Base-by-base conservation (phyloP, 1,140 invertebrate genomes). In the Helicorthomorpha holstii region DNA sequence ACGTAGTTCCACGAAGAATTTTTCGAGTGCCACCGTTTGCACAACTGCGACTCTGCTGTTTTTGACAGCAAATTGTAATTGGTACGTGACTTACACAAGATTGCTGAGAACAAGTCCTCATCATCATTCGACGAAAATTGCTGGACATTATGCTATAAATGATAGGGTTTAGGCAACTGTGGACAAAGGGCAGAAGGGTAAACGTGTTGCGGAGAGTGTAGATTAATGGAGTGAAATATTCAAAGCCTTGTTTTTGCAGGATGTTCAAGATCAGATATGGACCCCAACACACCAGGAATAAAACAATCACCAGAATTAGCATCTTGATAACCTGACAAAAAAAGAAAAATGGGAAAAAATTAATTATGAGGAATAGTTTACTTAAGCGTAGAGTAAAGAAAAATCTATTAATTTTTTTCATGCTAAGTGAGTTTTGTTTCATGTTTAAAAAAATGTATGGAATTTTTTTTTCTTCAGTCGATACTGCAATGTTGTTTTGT, bases 101-200 rank as follows among this genome's bases (percentile, higher is more conserved):
- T 19, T 50, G 50, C 25, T 19, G n/a, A 21, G 41, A 26, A 41
- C 50, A 51, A 4, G 25, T 4, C 3, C 60, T 56, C 47, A 59
- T 57, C 60, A 73, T 63, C 47, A 69, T 67, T 2, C 62, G 54
- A 1, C 70, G 58, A 55, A 74, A 74, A 47, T 70, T 72, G 51
- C 64, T 68, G 2, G 72, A 73, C 72, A 73, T 74, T 57, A 73
- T 70, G n/a, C 69, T 68, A 57, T 75, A 75, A 52, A 75, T 69
- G 55, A 75, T 58, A 3, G 73, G 73, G 60, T 75, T 75, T 26
- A 73, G 58, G 54, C 69, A 71, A 23, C 61, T 64, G 53, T 69
- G 68, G n/a, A 66, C 52, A 54, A 66, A 66, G 1, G 65, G 64
- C 12, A 68, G 57, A 0, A 66, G 54, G 22, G 56, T 50, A 41